These are phyloP conservation scores for Melanotaenia trifasciata DNA, from an alignment of 2,797 vertebrate species.

Conservation along the genomic window DNA sequence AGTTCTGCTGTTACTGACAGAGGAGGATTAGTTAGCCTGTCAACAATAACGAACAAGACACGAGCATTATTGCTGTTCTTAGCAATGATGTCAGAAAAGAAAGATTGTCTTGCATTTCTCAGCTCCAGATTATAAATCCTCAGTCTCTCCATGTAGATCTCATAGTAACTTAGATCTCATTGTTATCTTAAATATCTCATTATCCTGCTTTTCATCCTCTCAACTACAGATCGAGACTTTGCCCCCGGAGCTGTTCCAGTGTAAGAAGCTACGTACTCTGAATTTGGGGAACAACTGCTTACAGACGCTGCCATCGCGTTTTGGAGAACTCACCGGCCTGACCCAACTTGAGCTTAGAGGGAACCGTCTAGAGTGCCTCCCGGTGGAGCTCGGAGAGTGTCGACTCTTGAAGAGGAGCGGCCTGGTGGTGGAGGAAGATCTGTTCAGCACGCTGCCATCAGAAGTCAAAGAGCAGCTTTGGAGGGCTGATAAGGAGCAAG, in stretches of 20 bases:
- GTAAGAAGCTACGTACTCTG: slow-evolving; percentile 94
- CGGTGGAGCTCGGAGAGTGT: slow-evolving; percentile 96
- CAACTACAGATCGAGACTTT: slow-evolving; percentile 90
- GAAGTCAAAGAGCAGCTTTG: slow-evolving; percentile 97
- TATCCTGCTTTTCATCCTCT: slow-evolving; percentile 21
- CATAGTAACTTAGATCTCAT: too few relatives aligned
- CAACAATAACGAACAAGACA: too few relatives aligned
- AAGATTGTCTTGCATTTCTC: too few relatives aligned
- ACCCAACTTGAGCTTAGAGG: slow-evolving; percentile 96
- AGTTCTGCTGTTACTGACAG: too few relatives aligned
- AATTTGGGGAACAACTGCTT: slow-evolving; percentile 96
- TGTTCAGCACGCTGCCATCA: slow-evolving; percentile 93
- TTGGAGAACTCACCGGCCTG: slow-evolving; percentile 93
- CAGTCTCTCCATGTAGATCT: too few relatives aligned
- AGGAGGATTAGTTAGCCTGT: too few relatives aligned
- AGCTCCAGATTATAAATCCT: too few relatives aligned
- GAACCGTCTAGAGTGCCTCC: slow-evolving; percentile 96
- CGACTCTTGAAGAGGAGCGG: slow-evolving; percentile 92
- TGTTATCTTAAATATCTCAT: slow-evolving; percentile 3
- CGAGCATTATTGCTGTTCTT: too few relatives aligned
- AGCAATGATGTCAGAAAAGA: too few relatives aligned
- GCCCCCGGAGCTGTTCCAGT: slow-evolving; percentile 96
- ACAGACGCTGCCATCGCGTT: slow-evolving; percentile 91
- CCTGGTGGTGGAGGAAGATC: slow-evolving; percentile 96
- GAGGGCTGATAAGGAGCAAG: slow-evolving; percentile 95